Conservation (phyloP, 2,113 vertebrate genomes). For the Furnarius figulus region DNA sequence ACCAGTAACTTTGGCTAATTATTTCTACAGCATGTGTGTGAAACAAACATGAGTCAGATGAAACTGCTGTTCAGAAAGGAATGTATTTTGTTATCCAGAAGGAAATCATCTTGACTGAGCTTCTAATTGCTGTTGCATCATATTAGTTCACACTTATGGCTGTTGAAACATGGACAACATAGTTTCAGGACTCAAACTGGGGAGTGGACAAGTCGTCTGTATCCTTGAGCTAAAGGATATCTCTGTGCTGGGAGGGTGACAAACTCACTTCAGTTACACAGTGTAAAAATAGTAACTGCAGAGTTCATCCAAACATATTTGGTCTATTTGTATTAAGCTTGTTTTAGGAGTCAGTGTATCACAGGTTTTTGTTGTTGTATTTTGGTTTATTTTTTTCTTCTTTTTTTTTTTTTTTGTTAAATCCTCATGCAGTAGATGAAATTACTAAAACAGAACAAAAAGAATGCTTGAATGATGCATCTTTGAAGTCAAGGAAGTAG, state of each 20-base stretch:
- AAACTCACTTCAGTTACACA: not conserved
- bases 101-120: not conserved
- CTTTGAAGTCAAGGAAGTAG: not conserved
- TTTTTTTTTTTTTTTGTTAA: not conserved
- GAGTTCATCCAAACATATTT: not conserved
- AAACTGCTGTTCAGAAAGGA: conserved; percentile 14
- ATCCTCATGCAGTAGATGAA: not conserved
- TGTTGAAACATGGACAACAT: not conserved
- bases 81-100: not conserved
- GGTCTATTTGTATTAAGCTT: not conserved
- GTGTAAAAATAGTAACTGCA: not conserved
- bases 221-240: not conserved
- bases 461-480: not conserved
- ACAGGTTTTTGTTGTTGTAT: not conserved
- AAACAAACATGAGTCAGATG: conserved; percentile 28
- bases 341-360: not conserved
- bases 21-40: not conserved
- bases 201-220: not conserved
- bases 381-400: not conserved
- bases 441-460: not conserved
- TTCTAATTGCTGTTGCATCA: conserved; percentile 21
- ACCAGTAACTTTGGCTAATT: not conserved
- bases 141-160: not conserved
- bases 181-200: not conserved
- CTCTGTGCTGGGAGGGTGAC: not conserved